Base-by-base conservation (phyloP, 2,888 invertebrate species). In the Cantharis lateralis region DNA sequence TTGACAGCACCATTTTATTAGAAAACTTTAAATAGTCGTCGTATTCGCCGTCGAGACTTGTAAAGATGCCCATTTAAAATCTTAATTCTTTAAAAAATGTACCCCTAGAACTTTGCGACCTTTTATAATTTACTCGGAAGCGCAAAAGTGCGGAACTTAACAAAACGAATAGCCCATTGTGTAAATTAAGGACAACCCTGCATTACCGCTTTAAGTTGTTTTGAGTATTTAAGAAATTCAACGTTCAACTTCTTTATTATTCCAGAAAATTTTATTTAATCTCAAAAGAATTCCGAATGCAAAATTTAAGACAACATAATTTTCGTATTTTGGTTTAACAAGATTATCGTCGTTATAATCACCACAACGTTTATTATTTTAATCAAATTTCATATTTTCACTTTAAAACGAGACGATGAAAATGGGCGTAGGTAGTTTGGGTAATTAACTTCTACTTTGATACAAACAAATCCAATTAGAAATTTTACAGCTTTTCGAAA, bases 101-200 rank as follows among this genome's bases (percentile, higher is more conserved):
- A 48, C 48, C 48, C 48, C 48, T n/a, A n/a, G n/a, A 48, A 48
- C n/a, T 75, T 70, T 66, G 64, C 48, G 70, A 75, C 71, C 71
- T 75, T 64, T 48, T 63, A 70, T 74, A 74, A 77, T 64, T 74
- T 48, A 20, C 61, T 62, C 71, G 74, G 11, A 62, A 71, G 24
- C 26, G 74, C 48, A 70, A 66, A 61, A 66, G 66, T 70, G 66
- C 4, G 28, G 48, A 74, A 71, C 62, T 71, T 64, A 66, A 68
- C 26, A 70, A 74, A 71, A 66, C 15, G 62, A 77, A 73, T 76
- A 76, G 71, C 62, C 74, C 74, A 77, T 74, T 74, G 77, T 71
- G 77, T 70, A 77, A 74, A 77, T 77, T 77, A 78, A 74, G 70
- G 72, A 78, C 75, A 70, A 75, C 72, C 70, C 64, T 72, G 69